Base-by-base conservation (phyloP, 2,888 invertebrate species). In the Eurytoma californica region DNA sequence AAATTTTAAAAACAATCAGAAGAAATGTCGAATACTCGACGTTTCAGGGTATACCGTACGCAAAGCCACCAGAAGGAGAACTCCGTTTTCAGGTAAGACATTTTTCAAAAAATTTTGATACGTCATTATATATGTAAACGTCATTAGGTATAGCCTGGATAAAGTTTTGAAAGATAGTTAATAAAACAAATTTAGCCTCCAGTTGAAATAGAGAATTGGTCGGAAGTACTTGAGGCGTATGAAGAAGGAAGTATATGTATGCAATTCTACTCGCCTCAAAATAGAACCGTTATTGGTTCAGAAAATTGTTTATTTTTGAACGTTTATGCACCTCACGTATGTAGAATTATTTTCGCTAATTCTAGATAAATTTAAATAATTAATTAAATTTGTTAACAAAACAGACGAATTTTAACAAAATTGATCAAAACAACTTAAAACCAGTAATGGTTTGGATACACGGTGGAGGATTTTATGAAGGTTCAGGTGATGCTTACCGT, bases 251-350 rank as follows among this genome's bases (percentile, higher is more conserved):
- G 28, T 24, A 53, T 55, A 3, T 86, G 86, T 63, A 66, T 82
- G 12, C 86, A 86, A 72, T 12, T 77, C 0, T 28, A 77, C 13
- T 66, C 28, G 5, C 49, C n/a, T n/a, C n/a, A 66, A 14, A 47
- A 20, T 3, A n/a, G 20, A 63, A 13, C 16, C 24, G 20, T 67
- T 55, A 53, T 70, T 20, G 86, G 86, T 16, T 49, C 82, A 0
- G 86, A 86, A 73, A 84, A 86, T 68, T 87, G 86, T 75, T 63
- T 87, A 51, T 83, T 80, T 49, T 49, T 87, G 0, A 85, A 85
- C 61, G 84, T 87, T 18, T 85, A 79, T 57, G 84, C 84, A 2
- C 86, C 86, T 5, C 47, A 80, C 73, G 86, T 85, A 83, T 30
- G 16, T 16, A 49, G 60, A 47, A 18, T 16, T 18, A 3, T 49